A percentile compares a stretch with the other conserved stretches of the same genome.
Conservation (phyloP, 2,888 invertebrate species). For the Acleris holmiana region DNA sequence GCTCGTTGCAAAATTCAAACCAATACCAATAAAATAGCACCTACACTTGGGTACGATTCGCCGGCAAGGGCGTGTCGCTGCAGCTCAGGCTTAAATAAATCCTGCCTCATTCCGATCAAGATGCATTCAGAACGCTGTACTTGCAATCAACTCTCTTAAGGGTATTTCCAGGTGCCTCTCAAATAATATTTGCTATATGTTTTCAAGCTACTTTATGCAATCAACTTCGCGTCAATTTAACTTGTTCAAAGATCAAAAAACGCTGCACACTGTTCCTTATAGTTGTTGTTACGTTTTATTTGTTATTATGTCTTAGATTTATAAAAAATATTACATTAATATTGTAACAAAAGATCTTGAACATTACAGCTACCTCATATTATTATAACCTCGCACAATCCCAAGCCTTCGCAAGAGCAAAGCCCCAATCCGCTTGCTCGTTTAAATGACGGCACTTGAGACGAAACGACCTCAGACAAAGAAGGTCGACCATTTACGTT, state of each 20-base stretch:
- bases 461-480: constrained; percentile 61
- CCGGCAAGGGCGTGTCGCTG: constrained; percentile 57
- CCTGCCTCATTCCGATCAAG: constrained; percentile 67
- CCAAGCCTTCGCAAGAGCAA: constrained; percentile 52
- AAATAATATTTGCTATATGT: constrained; percentile 70
- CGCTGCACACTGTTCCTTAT: too few species aligned
- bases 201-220: constrained; percentile 57
- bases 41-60: constrained; percentile 48
- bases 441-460: constrained; percentile 65
- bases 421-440: constrained; percentile 56
- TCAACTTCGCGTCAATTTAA: constrained; percentile 24
- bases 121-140: constrained; percentile 74
- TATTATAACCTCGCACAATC: constrained; percentile 50
- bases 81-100: constrained; percentile 57
- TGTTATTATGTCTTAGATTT: too few species aligned
- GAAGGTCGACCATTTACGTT: constrained; percentile 52
- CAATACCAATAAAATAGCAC: neutral
- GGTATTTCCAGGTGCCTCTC: constrained; percentile 69
- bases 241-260: too few species aligned
- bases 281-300: too few species aligned
- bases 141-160: constrained; percentile 74
- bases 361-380: neutral
- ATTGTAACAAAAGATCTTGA: neutral
- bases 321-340: too few species aligned
- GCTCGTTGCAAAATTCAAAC: neutral